Conservation (phyloP, 2,888 invertebrate genomes). For the Pterobdella sp. region DNA sequence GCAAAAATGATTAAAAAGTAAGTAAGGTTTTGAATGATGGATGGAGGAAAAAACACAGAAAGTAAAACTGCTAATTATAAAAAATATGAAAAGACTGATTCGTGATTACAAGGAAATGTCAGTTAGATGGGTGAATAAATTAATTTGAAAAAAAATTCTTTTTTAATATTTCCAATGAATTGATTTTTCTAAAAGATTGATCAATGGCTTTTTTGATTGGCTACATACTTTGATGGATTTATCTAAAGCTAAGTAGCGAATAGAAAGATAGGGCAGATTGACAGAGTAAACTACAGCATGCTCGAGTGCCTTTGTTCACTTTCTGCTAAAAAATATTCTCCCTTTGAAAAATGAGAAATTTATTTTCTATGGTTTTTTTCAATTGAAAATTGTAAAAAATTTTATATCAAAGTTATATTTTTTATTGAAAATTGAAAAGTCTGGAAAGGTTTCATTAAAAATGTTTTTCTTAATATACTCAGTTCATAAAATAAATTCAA, state of each 20-base stretch:
- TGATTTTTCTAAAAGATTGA: not conserved
- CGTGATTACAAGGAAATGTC: not conserved
- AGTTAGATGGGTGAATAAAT: not conserved
- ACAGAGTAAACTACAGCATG: not conserved
- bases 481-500: no score
- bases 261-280: not conserved
- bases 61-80: not conserved
- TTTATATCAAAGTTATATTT: not conserved
- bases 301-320: no score
- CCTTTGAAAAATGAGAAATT: no score
- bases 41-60: not conserved
- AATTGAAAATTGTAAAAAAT: no score
- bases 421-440: not conserved
- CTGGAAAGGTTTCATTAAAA: not conserved
- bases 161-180: not conserved
- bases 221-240: not conserved
- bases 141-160: not conserved
- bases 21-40: not conserved
- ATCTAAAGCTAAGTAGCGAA: not conserved
- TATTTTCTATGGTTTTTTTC: no score
- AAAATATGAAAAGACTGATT: not conserved
- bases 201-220: not conserved
- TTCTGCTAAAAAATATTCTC: no score
- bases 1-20: not conserved
- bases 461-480: no score